Evolutionary conservation across 1,140 invertebrate genomes (phyloP), one percentile per base, ranked within the genome.

Genomic region (Asobara japonica): DNA sequence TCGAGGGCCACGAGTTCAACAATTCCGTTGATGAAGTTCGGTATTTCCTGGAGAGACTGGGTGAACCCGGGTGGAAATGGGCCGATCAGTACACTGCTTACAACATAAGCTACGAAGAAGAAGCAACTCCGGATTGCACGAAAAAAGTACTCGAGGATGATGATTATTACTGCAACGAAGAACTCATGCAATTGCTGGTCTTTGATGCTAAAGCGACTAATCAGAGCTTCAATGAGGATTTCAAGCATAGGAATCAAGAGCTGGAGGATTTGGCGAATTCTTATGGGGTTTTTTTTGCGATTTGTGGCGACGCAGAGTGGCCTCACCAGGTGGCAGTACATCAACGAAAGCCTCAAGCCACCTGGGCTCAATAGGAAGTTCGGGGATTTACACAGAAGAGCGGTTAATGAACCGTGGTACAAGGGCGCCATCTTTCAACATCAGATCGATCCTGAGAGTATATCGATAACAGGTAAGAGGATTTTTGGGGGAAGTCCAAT

Each of bases 361-460:
- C 29, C 60, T 30, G 27, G 13, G 16, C 29, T 30, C 0, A 62
- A 62, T 62, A 27, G 91, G 10, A 91, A 93, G 71, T 97, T 97
- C 82, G 94, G 94, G 20, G 92, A 95, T 76, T 85, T 90, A 22
- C 91, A 97, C 82, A 91, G 90, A 13, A 90, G 90, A 65, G 93
- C 96, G 0, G 94, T 97, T 18, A 94, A 98, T 81, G 96, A 97
- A 82, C 91, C 94, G 0, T 98, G 96, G 94, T 98, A 98, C 81
- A 94, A 94, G 82, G 92, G 94, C 60, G 96, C 97, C 2, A 94
- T 98, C 3, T 90, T 97, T 38, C 94, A 95, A 77, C 93, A 95
- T 83, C 89, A 92, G 78, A 88, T 93, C 29, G 93, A 95, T 75
- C 88, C 91, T 2, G 91, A 94, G 25, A 87, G 84, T 64, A 74